Percentiles rank a stretch among this genome's conserved stretches.
Conservation (phyloP, 2,113 vertebrate species). For the Gymnobelideus leadbeateri region DNA sequence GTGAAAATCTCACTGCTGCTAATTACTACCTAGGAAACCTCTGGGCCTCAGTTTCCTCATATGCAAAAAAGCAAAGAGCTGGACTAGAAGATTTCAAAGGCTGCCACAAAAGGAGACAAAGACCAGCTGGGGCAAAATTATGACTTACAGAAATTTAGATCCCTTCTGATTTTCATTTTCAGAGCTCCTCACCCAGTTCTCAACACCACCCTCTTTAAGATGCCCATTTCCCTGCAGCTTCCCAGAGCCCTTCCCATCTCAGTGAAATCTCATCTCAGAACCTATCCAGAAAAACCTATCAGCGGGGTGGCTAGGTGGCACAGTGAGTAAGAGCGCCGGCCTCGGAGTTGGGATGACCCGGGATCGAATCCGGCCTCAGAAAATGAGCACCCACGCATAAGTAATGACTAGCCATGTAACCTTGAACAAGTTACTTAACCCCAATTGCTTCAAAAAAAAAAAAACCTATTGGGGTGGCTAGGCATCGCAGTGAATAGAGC, state of each 20-base stretch:
- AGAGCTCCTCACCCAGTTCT: background rate
- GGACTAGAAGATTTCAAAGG: background rate
- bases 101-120: background rate
- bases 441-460: too few species aligned
- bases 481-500: too few species aligned
- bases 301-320: too few species aligned
- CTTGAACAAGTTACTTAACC: too few species aligned
- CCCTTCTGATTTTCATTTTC: background rate
- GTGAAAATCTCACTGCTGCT: background rate
- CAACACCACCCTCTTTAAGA: background rate
- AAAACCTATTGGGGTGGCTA: too few species aligned
- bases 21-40: background rate
- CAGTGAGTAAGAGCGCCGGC: too few species aligned
- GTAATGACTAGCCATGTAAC: too few species aligned
- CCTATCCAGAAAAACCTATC: background rate
- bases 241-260: background rate
- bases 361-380: too few species aligned
- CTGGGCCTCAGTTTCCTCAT: background rate
- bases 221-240: background rate
- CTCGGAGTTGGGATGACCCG: too few species aligned
- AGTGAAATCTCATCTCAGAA: background rate
- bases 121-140: background rate
- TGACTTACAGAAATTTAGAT: background rate
- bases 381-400: too few species aligned
- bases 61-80: background rate